phyloP scores from a whole-genome alignment of 1,140 invertebrate genomes.

The Cydia fagiglandana region DNA sequence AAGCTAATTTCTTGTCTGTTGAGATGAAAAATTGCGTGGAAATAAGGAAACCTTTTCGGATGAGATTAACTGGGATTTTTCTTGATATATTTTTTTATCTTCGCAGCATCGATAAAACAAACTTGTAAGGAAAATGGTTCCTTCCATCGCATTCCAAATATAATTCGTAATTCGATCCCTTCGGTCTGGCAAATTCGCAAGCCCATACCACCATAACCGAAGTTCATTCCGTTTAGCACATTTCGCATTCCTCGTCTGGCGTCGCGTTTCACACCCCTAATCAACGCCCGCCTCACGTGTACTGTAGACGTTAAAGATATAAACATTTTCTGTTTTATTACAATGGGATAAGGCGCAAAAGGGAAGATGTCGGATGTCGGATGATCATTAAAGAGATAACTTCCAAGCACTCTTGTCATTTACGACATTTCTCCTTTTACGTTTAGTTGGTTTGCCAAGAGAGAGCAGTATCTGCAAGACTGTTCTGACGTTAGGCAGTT shows the following conservation, averaged over 20 bases:
- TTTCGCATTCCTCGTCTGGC: constrained; percentile 21
- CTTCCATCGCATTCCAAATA: not conserved
- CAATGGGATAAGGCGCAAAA: not conserved
- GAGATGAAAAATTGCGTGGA: constrained; percentile 4
- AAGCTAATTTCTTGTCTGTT: constrained; percentile 8
- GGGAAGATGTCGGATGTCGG: not conserved
- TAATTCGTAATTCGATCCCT: not conserved
- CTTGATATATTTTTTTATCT: not conserved
- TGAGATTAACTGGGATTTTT: constrained; percentile 3
- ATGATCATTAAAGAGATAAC: not conserved
- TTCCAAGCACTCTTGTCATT: constrained; percentile 6
- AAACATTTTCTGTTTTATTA: not conserved
- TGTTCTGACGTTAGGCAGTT: not conserved
- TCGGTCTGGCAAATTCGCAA: constrained; percentile 17
- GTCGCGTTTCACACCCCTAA: constrained; percentile 27
- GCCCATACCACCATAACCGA: not conserved
- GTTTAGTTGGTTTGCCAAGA: not conserved
- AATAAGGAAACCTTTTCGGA: not conserved
- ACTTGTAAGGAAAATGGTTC: not conserved
- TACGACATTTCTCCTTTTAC: not conserved
- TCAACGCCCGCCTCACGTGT: constrained; percentile 22
- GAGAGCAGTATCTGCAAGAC: not conserved
- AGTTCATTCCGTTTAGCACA: constrained; percentile 21
- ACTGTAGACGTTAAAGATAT: not conserved
- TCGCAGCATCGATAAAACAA: not conserved